phyloP scores from a whole-genome alignment of 2,888 invertebrate genomes.

The Agrotis segetum region DNA sequence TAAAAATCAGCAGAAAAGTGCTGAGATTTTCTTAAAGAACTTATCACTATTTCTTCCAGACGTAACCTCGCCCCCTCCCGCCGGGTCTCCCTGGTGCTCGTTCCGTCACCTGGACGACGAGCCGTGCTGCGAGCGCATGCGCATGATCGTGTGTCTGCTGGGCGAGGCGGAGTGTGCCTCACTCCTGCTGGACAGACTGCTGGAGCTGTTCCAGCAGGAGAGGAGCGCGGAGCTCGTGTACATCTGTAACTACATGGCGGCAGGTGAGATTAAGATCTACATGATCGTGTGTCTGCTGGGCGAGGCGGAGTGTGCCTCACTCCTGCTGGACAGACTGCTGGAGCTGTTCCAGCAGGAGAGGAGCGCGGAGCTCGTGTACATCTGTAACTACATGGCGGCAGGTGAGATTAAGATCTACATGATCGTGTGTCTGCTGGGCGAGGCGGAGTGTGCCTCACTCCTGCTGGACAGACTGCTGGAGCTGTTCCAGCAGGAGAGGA shows the following conservation, averaged over 20 bases:
- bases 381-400: constrained; percentile 91
- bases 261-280: constrained; percentile 81
- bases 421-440: constrained; percentile 90
- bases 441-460: constrained; percentile 89
- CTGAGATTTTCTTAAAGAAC: too few species aligned
- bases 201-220: constrained; percentile 90
- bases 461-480: constrained; percentile 92
- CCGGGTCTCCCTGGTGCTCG: constrained; percentile 91
- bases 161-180: constrained; percentile 89
- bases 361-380: constrained; percentile 91
- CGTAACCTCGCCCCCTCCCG: constrained; percentile 64
- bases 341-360: constrained; percentile 89
- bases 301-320: constrained; percentile 87
- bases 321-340: constrained; percentile 92
- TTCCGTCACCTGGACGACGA: constrained; percentile 91
- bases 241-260: constrained; percentile 91
- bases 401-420: constrained; percentile 82
- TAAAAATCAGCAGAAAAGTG: too few species aligned
- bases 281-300: constrained; percentile 91
- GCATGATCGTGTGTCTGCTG: constrained; percentile 89
- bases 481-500: constrained; percentile 86
- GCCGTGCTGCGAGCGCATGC: constrained; percentile 81
- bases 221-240: constrained; percentile 91
- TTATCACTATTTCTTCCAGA: constrained; percentile 61
- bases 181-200: constrained; percentile 92